phyloP scores from a whole-genome alignment of 2,113 vertebrate genomes.

The Hypomesus transpacificus region DNA sequence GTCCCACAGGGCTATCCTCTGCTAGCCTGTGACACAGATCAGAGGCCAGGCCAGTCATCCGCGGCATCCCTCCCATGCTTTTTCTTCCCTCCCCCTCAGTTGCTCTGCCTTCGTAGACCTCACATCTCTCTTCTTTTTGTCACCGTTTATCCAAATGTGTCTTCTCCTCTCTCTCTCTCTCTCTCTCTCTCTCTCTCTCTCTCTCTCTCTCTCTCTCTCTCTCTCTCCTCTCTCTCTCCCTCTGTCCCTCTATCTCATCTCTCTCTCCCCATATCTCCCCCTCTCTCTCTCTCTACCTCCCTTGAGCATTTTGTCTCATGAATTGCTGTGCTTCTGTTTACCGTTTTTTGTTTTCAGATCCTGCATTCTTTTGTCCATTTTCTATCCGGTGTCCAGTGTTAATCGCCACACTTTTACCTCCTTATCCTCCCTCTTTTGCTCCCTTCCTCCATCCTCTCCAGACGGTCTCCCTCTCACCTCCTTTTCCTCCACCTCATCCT shows the following conservation, averaged over 20 bases:
- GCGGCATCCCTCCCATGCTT: slow-evolving; percentile 56
- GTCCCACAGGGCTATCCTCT: slow-evolving; percentile 64
- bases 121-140: slow-evolving; percentile 51
- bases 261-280: no score
- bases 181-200: not conserved
- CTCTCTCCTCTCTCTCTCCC: not conserved
- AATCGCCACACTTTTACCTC: not conserved
- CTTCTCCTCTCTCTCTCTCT: slow-evolving; percentile 30
- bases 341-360: slow-evolving; percentile 46
- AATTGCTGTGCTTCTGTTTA: slow-evolving; percentile 32
- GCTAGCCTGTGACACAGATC: slow-evolving; percentile 71
- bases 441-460: no score
- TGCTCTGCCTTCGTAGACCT: not conserved
- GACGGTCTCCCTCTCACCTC: not conserved
- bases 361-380: slow-evolving; percentile 32
- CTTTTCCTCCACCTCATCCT: slow-evolving; percentile 31
- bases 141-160: slow-evolving; percentile 46
- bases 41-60: slow-evolving; percentile 68
- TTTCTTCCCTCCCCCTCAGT: slow-evolving; percentile 1
- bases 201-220: not conserved
- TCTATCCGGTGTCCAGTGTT: not conserved
- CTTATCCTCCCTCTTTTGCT: slow-evolving; percentile 45
- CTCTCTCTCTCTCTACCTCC: slow-evolving; percentile 34
- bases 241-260: slow-evolving; percentile 26
- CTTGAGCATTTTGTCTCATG: slow-evolving; percentile 3